These are phyloP conservation scores for Sylvilagus floridanus DNA, from an alignment of 2,797 vertebrate genomes.

Conservation along the genomic window DNA sequence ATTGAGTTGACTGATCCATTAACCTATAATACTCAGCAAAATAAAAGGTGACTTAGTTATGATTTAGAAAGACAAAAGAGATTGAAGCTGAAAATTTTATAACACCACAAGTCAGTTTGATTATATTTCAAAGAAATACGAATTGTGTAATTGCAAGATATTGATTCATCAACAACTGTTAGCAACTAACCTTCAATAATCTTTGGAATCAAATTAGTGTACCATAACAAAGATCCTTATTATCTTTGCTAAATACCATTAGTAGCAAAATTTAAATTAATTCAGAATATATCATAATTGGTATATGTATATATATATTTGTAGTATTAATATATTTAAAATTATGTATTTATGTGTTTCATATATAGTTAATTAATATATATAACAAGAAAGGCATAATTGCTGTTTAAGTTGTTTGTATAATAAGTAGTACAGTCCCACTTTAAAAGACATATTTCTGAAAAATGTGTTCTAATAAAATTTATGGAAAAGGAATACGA, in stretches of 20 bases:
- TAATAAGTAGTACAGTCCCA: background rate
- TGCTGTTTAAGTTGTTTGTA: background rate
- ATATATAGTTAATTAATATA: no score
- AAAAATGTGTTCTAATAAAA: background rate
- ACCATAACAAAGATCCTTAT: background rate
- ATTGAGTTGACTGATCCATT: background rate
- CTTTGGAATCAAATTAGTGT: background rate
- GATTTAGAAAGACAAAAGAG: constrained; percentile 16
- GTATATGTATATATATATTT: no score
- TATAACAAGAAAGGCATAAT: no score
- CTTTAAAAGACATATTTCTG: background rate
- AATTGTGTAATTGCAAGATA: background rate
- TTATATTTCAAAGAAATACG: background rate
- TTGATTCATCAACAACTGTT: background rate
- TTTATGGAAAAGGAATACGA: background rate
- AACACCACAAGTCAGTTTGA: background rate
- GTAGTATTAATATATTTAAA: background rate
- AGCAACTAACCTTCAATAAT: background rate
- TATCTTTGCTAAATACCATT: background rate
- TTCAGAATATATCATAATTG: background rate
- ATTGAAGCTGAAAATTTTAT: constrained; percentile 26
- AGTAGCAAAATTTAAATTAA: background rate
- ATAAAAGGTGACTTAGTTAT: constrained; percentile 14
- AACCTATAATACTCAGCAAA: constrained; percentile 9
- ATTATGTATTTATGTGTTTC: no score